Evolutionary conservation across 1,140 invertebrate species (phyloP).

Genomic region (Oppia nitens): DNA sequence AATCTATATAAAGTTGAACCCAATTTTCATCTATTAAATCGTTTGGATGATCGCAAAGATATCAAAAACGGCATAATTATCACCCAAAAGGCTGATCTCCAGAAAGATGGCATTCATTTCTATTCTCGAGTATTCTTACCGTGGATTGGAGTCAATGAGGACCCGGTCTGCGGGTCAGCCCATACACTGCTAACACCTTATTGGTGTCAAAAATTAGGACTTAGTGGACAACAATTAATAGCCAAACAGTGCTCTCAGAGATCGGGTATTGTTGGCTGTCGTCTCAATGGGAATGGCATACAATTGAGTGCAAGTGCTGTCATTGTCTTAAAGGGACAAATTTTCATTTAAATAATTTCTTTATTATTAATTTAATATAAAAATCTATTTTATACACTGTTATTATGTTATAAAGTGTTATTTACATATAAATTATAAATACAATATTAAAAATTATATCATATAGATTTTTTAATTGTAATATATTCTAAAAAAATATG

Average conservation of each 20-base stretch:
- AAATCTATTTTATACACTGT: too few relatives aligned
- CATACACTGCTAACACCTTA: constrained; percentile 36
- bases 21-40: not conserved
- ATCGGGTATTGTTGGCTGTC: not conserved
- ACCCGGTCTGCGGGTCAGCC: constrained; percentile 38
- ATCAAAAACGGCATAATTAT: constrained; percentile 15
- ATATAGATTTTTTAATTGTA: too few relatives aligned
- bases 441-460: too few relatives aligned
- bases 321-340: not conserved
- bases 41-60: not conserved
- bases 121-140: constrained; percentile 40
- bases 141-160: constrained; percentile 39
- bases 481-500: too few relatives aligned
- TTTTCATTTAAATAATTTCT: too few relatives aligned
- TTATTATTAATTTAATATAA: too few relatives aligned
- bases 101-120: constrained; percentile 29
- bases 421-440: too few relatives aligned
- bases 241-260: not conserved
- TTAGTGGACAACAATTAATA: not conserved
- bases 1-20: not conserved
- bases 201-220: constrained; percentile 24
- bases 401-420: too few relatives aligned
- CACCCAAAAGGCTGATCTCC: constrained; percentile 17
- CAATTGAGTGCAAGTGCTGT: not conserved
- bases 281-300: not conserved